Evolutionary conservation across 2,113 vertebrate species (phyloP).

Genomic region (Antigone vipio): DNA sequence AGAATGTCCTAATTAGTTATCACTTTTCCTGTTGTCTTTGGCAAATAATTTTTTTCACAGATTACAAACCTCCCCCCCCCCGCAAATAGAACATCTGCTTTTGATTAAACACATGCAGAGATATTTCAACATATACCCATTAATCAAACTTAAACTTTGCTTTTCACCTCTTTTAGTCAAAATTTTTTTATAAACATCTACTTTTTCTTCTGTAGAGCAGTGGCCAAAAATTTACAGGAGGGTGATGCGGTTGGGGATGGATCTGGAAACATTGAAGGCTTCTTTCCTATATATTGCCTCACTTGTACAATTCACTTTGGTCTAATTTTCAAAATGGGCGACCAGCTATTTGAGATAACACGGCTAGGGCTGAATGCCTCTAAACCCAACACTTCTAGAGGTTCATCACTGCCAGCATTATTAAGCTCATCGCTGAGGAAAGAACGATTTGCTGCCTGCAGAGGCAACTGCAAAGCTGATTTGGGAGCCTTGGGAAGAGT

Average conservation of each 20-base stretch:
- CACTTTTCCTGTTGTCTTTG: neutral
- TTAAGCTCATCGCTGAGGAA: neutral
- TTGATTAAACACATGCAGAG: slow-evolving; percentile 27
- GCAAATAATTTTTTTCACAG: slow-evolving; percentile 6
- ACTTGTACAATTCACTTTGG: neutral
- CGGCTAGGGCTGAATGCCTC: neutral
- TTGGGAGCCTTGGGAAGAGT: neutral
- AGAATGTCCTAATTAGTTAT: neutral
- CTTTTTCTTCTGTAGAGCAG: neutral
- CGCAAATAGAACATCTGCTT: slow-evolving; percentile 27
- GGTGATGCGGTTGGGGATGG: accelerated
- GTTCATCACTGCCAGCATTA: neutral
- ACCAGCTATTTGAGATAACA: neutral
- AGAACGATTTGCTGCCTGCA: neutral
- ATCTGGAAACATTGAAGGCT: neutral
- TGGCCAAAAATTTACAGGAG: neutral
- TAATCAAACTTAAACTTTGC: slow-evolving; percentile 21
- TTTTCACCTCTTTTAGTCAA: neutral
- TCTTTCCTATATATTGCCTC: neutral
- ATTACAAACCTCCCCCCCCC: neutral
- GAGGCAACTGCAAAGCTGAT: neutral
- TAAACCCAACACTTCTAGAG: neutral
- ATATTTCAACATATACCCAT: neutral
- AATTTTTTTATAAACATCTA: neutral
- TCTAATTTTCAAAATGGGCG: neutral